A percentile compares a stretch with the other conserved stretches of the same genome.
phyloP scores from a whole-genome alignment of 2,113 vertebrate genomes.

The Pelecanus crispus region DNA sequence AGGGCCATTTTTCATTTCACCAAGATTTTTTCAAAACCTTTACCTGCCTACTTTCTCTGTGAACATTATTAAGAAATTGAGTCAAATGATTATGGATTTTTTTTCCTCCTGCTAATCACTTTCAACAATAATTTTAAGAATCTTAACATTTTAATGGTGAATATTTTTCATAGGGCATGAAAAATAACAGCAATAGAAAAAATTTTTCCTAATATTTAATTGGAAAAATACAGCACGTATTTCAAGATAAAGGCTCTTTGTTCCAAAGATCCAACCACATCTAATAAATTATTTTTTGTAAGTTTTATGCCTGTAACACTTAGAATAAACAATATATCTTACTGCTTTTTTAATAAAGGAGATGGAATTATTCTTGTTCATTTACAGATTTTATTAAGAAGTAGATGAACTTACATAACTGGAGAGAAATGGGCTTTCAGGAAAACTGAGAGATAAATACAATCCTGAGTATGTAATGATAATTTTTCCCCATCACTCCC shows the following conservation, averaged over 20 bases:
- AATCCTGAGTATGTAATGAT: not conserved
- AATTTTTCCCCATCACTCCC: not conserved
- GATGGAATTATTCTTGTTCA: slow-evolving; percentile 17
- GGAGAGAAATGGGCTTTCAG: not conserved
- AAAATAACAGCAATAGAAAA: not conserved
- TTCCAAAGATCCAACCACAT: not conserved
- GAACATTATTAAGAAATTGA: not conserved
- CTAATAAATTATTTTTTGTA: not conserved
- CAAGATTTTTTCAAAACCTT: not conserved
- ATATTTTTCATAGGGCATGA: not conserved
- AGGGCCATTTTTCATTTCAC: not conserved
- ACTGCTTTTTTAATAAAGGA: slow-evolving; percentile 31
- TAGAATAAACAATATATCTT: not conserved
- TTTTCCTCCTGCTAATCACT: not conserved
- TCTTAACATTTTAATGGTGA: not conserved
- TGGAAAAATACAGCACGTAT: not conserved
- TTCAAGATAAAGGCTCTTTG: not conserved
- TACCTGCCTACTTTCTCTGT: not conserved
- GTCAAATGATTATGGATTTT: not conserved
- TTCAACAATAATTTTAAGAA: not conserved
- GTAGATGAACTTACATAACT: not conserved
- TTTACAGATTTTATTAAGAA: not conserved
- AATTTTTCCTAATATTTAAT: not conserved
- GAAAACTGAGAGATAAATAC: not conserved
- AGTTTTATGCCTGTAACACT: not conserved